Base-by-base conservation (phyloP, 2,113 vertebrate genomes). In the Cynopterus brachyotis region DNA sequence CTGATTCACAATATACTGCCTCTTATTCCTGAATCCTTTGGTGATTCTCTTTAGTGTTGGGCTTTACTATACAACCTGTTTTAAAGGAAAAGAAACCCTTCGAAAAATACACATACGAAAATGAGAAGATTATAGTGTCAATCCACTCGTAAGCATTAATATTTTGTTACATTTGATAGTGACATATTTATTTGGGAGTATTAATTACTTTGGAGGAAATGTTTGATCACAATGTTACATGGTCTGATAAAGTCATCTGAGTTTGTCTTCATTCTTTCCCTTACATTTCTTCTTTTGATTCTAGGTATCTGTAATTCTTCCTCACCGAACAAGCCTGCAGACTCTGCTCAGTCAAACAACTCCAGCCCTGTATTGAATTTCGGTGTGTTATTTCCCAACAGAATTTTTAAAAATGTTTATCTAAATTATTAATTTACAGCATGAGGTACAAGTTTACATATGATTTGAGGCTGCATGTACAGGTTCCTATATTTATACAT, bases 351-450 rank as follows among this genome's bases (percentile, higher is more conserved):
- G 0, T 75, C 98, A 83, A 98, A 94, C 94, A 95, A 95, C 6
- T 47, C 66, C 0, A 98, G 97, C 47, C 97, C 98, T 72, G 96
- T 98, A 96, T 80, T 98, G 50, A 98, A 95, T 75, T 98, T 99
- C 95, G 99, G 99, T 97, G 55, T 93, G 75, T 88, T 95, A 82
- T 86, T 94, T 90, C 88, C 57, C 2, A 64, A 60, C 13, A 94
- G 28, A 60, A 3, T 95, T 80, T 80, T 28, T 9, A 88, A 59
- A 92, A 86, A 67, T 7, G 26, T 78, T 64, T 69, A 75, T 59
- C 42, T 72, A 81, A 80, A 83, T 69, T 60, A 62, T 76, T 50
- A 9, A 42, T 53, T 80, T 88, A n/a, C 0, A 88, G 32, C 81
- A 55, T 59, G 55, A 66, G 9, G 69, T 64, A 81, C 53, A 83